phyloP scores from a whole-genome alignment of 2,888 invertebrate species.

The Crossocerus cetratus region DNA sequence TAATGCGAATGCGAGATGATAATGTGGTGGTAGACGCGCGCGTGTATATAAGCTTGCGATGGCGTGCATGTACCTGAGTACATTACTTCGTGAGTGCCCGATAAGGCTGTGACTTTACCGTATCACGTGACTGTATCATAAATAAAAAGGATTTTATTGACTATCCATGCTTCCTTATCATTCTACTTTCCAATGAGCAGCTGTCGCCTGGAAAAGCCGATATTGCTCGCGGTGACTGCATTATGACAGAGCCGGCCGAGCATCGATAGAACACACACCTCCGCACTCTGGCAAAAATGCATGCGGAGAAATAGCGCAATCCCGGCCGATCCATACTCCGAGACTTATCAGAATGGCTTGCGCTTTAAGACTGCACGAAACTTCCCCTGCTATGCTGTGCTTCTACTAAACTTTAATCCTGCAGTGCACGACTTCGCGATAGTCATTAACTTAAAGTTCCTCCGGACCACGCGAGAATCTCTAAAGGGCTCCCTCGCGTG shows the following conservation, averaged over 20 bases:
- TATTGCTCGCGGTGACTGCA: too few species aligned
- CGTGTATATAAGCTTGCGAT: neutral
- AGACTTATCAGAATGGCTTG: neutral
- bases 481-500: too few species aligned
- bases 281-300: too few species aligned
- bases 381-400: slow-evolving; percentile 10
- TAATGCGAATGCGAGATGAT: too few species aligned
- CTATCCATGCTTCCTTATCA: slow-evolving; percentile 27
- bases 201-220: too few species aligned
- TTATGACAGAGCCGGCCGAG: neutral
- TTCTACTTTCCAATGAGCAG: neutral
- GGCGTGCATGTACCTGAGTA: too few species aligned
- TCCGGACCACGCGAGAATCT: too few species aligned
- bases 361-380: slow-evolving; percentile 28
- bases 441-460: too few species aligned
- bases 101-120: slow-evolving; percentile 70
- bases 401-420: too few species aligned
- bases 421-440: too few species aligned
- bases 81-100: slow-evolving; percentile 27
- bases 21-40: slow-evolving; percentile 22
- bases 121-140: slow-evolving; percentile 49
- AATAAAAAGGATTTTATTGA: slow-evolving; percentile 62
- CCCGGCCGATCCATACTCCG: too few species aligned
- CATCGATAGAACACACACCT: neutral
- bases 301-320: too few species aligned